Evolutionary conservation across 2,888 invertebrate genomes (phyloP).

Genomic region (Sympetrum striolatum): DNA sequence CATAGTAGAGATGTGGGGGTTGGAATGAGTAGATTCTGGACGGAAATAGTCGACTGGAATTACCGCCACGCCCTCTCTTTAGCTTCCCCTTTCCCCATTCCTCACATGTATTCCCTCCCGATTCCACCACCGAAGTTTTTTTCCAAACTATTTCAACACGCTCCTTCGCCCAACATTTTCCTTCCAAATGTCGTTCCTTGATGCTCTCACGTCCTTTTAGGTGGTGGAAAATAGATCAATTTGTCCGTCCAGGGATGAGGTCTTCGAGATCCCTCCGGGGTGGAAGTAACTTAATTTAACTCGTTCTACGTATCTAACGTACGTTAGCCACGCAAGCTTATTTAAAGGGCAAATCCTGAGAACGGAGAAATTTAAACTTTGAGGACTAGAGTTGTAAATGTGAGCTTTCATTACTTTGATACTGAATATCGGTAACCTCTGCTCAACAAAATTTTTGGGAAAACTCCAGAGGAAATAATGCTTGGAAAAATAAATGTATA

Average conservation of each 20-base stretch:
- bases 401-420: no score
- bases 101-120: not conserved
- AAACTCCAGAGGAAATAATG: no score
- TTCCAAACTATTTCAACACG: not conserved
- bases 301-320: not conserved
- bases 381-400: no score
- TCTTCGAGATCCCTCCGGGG: not conserved
- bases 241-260: not conserved
- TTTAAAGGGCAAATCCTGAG: not conserved
- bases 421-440: no score
- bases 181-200: not conserved
- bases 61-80: not conserved
- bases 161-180: not conserved
- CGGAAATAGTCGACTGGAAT: slow-evolving; percentile 32
- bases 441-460: no score
- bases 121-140: not conserved
- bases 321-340: not conserved
- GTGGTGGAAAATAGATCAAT: not conserved
- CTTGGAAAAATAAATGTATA: no score
- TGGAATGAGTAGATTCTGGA: not conserved
- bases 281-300: not conserved
- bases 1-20: not conserved
- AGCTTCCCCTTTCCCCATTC: not conserved
- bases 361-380: not conserved
- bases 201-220: not conserved